phyloP scores from a whole-genome alignment of 2,888 invertebrate genomes.

The Antheraea yamamai region DNA sequence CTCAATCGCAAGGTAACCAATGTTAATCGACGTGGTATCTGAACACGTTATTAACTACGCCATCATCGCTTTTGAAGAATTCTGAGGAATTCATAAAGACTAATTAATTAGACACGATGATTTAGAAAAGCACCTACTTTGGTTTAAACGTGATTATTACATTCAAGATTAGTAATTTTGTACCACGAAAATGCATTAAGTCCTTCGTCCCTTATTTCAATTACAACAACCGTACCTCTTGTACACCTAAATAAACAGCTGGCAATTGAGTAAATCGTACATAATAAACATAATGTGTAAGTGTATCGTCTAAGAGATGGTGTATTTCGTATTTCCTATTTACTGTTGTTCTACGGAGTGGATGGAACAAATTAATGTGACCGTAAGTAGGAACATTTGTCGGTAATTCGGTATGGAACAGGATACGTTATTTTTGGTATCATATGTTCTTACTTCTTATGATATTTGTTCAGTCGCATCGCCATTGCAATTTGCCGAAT shows the following conservation, averaged over 20 bases:
- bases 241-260: slow-evolving; percentile 36
- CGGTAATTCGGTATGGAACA: neutral
- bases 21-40: no score
- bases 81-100: no score
- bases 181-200: neutral
- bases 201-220: neutral
- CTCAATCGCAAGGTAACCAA: no score
- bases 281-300: slow-evolving; percentile 45
- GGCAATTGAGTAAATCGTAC: slow-evolving; percentile 44
- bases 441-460: neutral
- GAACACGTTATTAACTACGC: no score
- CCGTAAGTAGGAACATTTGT: neutral
- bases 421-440: neutral
- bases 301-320: slow-evolving; percentile 42
- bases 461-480: neutral
- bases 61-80: no score
- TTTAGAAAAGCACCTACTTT: no score
- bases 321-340: slow-evolving; percentile 13
- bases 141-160: neutral
- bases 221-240: slow-evolving; percentile 18
- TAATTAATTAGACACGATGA: no score
- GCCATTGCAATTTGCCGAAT: no score
- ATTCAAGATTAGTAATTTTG: neutral
- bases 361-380: neutral
- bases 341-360: neutral